These are phyloP conservation scores for Austrofundulus limnaeus DNA, from an alignment of 2,113 vertebrate genomes.

Conservation along the genomic window DNA sequence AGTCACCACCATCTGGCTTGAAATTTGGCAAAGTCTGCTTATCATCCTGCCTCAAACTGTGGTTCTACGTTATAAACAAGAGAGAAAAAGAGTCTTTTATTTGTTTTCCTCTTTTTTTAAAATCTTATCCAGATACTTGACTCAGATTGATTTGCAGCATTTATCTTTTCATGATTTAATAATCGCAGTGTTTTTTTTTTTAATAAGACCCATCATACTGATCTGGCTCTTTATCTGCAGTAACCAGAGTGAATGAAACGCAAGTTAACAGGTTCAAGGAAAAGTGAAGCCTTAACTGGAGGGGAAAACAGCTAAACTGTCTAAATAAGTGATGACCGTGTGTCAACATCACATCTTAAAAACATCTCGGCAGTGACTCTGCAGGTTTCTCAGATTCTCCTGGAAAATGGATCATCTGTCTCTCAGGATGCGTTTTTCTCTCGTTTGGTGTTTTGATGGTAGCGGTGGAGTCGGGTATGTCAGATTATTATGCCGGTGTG, in stretches of 20 bases:
- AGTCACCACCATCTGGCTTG: constrained; percentile 69
- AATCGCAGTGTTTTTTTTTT: no score
- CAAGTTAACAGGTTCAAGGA: no score
- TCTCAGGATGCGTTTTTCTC: not conserved
- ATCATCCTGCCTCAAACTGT: constrained; percentile 47
- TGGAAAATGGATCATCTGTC: not conserved
- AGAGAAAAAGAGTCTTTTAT: not conserved
- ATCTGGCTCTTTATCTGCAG: no score
- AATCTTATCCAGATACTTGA: no score
- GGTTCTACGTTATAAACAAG: constrained; percentile 49
- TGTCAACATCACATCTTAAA: not conserved
- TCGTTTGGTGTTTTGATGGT: not conserved
- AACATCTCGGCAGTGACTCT: not conserved
- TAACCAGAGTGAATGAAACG: no score
- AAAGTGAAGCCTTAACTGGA: not conserved
- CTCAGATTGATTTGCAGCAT: no score
- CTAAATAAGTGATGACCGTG: not conserved
- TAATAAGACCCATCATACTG: no score
- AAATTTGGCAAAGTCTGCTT: constrained; percentile 54
- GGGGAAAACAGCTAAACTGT: not conserved
- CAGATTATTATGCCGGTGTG: no score
- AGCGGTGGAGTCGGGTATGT: no score
- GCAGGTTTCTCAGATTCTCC: not conserved
- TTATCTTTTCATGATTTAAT: no score
- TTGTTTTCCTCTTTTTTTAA: no score